phyloP scores from a whole-genome alignment of 92 coral and sea anemone species.

The Ricordea florida region DNA sequence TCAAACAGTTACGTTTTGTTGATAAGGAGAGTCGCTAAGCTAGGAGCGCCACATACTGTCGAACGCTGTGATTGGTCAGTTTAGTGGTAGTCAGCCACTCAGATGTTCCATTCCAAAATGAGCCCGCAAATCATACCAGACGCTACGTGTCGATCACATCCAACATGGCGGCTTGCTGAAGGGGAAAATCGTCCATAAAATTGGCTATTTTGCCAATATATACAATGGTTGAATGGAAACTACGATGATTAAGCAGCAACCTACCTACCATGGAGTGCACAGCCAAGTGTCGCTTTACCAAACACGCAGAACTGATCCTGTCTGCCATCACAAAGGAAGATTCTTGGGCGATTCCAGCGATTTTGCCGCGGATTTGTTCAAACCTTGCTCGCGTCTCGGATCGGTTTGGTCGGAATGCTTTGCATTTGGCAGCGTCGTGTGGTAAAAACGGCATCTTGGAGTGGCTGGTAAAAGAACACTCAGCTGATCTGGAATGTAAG shows the following conservation, averaged over 20 bases:
- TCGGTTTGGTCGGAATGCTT: constrained; percentile 73
- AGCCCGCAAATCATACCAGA: constrained; percentile 16
- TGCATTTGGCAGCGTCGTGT: constrained; percentile 92
- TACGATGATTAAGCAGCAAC: constrained; percentile 5
- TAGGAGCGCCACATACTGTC: constrained; percentile 9
- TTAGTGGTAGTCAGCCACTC: constrained; percentile 24
- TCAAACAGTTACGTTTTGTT: background rate
- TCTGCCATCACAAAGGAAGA: constrained; percentile 83
- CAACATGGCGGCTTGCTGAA: constrained; percentile 75
- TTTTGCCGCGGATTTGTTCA: constrained; percentile 71
- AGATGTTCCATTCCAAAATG: background rate
- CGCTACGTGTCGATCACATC: constrained; percentile 67
- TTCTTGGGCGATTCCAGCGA: constrained; percentile 53
- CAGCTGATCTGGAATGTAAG: constrained; percentile 51
- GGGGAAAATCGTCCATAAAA: background rate
- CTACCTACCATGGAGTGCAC: constrained; percentile 82
- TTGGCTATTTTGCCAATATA: background rate
- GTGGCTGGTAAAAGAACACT: constrained; percentile 80
- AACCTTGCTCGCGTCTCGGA: constrained; percentile 72
- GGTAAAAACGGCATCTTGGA: constrained; percentile 86
- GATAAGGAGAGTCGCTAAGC: constrained; percentile 21
- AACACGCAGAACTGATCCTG: constrained; percentile 69
- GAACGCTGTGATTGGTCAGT: constrained; percentile 48
- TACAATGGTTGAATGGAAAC: background rate
- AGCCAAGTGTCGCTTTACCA: constrained; percentile 69